phyloP scores from a whole-genome alignment of 2,888 invertebrate species.

The Limnephilus marmoratus region DNA sequence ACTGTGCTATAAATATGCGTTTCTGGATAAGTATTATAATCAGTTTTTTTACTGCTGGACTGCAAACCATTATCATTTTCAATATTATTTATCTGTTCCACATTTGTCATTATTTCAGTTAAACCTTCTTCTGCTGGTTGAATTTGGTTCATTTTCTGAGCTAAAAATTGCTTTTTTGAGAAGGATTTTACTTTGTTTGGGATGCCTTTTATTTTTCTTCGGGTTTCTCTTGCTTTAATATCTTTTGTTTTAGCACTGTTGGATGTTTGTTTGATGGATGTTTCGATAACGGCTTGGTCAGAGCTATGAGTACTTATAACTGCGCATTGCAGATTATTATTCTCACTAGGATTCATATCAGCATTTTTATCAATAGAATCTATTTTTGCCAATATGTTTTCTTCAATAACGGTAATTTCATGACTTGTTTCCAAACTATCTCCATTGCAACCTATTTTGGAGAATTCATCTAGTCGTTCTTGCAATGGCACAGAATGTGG shows the following conservation, averaged over 20 bases:
- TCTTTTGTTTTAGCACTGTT: background rate
- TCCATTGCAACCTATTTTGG: background rate
- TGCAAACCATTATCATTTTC: background rate
- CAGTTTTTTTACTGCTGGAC: background rate
- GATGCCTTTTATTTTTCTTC: conserved; percentile 37
- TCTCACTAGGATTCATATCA: background rate
- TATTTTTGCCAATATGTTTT: background rate
- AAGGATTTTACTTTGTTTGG: conserved; percentile 2
- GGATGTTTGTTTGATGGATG: background rate
- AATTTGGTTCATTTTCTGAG: background rate
- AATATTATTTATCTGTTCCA: background rate
- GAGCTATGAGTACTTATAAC: background rate
- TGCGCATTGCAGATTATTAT: background rate
- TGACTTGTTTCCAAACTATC: background rate
- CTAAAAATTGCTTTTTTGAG: conserved; percentile 3
- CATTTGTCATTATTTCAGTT: background rate
- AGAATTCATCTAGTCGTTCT: background rate
- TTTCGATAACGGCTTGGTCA: background rate
- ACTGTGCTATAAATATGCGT: background rate
- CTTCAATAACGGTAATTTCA: background rate
- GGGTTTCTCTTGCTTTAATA: background rate
- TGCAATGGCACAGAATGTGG: background rate
- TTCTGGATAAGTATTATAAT: background rate
- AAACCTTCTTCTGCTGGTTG: background rate
- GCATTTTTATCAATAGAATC: background rate